phyloP scores from a whole-genome alignment of 2,797 vertebrate genomes.

The Sebastes elongatus region DNA sequence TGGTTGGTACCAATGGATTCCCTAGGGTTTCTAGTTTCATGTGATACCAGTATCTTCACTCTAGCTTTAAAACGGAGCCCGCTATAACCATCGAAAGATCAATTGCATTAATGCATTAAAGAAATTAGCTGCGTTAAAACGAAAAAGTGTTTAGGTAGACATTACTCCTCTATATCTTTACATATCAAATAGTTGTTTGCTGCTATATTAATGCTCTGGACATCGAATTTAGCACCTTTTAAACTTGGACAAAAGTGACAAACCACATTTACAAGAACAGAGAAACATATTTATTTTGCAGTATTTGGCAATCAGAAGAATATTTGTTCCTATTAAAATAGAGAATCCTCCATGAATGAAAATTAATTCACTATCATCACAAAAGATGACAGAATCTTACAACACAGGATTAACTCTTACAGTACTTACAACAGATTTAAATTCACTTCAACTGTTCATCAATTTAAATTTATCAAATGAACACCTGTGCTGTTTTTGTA shows the following conservation, averaged over 20 bases:
- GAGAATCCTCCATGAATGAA: slow-evolving; percentile 35
- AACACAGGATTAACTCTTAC: neutral
- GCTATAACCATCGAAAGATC: no score
- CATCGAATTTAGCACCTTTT: no score
- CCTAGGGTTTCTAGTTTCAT: rapidly evolving
- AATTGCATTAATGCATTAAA: no score
- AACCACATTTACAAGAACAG: neutral
- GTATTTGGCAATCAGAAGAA: slow-evolving; percentile 27
- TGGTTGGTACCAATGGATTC: no score
- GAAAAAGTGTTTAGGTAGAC: no score
- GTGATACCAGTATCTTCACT: no score
- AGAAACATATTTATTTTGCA: slow-evolving; percentile 32
- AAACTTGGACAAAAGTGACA: neutral
- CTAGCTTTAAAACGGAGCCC: rapidly evolving
- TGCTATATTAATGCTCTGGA: no score
- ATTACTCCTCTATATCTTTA: no score
- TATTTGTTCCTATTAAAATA: slow-evolving; percentile 59
- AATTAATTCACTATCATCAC: slow-evolving; percentile 1
- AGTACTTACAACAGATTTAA: neutral
- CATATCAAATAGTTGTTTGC: no score
- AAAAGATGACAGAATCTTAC: slow-evolving; percentile 17
- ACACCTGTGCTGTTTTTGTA: neutral
- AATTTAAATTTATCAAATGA: neutral
- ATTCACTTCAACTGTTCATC: neutral
- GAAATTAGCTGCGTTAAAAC: no score